These are phyloP conservation scores for Tangara arthus DNA, from an alignment of 2,797 vertebrate species.

Conservation along the genomic window DNA sequence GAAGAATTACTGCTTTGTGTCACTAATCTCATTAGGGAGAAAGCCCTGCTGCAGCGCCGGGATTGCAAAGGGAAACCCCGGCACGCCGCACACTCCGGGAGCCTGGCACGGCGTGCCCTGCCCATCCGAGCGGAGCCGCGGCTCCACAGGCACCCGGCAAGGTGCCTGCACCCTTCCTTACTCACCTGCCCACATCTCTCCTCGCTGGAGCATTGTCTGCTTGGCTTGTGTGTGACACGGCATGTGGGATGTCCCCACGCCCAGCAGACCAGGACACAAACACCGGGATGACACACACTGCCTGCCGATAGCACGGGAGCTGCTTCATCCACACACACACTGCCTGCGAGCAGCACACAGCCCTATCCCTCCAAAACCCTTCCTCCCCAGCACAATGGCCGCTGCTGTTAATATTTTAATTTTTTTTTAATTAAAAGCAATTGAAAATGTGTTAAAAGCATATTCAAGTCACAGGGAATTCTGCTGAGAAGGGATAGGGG, in stretches of 20 bases:
- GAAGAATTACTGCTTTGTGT: not conserved
- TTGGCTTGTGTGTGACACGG: fast-evolving
- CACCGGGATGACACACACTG: not conserved
- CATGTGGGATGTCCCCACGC: not conserved
- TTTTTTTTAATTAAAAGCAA: slow-evolving; percentile 4
- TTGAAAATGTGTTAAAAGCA: not conserved
- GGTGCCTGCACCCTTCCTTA: not conserved
- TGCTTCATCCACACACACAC: not conserved
- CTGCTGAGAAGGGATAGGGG: not conserved
- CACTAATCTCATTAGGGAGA: slow-evolving; percentile 31
- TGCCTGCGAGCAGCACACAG: not conserved
- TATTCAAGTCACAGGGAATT: not conserved
- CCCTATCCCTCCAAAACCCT: not conserved
- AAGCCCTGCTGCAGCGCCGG: not conserved
- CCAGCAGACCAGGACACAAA: not conserved
- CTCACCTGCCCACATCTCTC: not conserved
- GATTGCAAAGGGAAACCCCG: not conserved
- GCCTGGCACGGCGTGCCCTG: not conserved
- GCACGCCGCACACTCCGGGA: not conserved
- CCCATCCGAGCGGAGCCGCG: fast-evolving
- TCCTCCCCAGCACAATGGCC: not conserved
- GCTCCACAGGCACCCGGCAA: fast-evolving
- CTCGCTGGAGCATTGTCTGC: fast-evolving
- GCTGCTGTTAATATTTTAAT: not conserved
- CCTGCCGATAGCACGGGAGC: fast-evolving